Percentiles rank a stretch among this genome's conserved stretches.
phyloP scores from a whole-genome alignment of 2,888 invertebrate species.

The Tenthredo notha region DNA sequence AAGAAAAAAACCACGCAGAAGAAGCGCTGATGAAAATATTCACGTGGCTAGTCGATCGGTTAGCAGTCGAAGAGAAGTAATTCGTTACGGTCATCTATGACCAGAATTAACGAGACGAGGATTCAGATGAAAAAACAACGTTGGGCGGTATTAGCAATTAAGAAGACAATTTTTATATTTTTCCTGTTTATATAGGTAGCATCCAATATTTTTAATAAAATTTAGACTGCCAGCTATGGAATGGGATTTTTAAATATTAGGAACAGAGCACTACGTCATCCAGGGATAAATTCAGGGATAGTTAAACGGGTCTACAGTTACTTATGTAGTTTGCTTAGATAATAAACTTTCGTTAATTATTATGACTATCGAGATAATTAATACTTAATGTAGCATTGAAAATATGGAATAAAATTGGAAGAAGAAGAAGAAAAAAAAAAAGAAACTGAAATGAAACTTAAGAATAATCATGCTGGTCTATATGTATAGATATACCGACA shows the following conservation, averaged over 20 bases:
- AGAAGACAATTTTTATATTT: not conserved
- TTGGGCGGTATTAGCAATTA: not conserved
- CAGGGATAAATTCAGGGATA: not conserved
- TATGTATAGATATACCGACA: not conserved
- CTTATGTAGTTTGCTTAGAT: not conserved
- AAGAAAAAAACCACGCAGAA: not conserved
- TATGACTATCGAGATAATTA: too few species aligned
- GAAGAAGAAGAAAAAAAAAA: too few species aligned
- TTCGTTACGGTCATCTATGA: not conserved
- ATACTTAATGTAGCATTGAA: too few species aligned
- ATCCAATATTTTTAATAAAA: not conserved
- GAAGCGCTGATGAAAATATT: slow-evolving; percentile 56
- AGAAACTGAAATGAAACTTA: too few species aligned
- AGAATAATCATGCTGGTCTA: too few species aligned
- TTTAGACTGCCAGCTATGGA: not conserved
- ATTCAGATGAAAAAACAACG: not conserved
- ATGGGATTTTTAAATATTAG: not conserved
- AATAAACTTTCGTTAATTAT: not conserved
- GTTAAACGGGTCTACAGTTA: not conserved
- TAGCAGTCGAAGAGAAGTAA: slow-evolving; percentile 57
- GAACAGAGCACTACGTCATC: not conserved
- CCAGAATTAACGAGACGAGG: slow-evolving; percentile 11
- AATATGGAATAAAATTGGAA: too few species aligned
- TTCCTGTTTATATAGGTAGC: not conserved
- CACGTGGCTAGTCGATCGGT: slow-evolving; percentile 74